Evolutionary conservation across 1,140 invertebrate species (phyloP).

Genomic region (Vanessa tameamea): DNA sequence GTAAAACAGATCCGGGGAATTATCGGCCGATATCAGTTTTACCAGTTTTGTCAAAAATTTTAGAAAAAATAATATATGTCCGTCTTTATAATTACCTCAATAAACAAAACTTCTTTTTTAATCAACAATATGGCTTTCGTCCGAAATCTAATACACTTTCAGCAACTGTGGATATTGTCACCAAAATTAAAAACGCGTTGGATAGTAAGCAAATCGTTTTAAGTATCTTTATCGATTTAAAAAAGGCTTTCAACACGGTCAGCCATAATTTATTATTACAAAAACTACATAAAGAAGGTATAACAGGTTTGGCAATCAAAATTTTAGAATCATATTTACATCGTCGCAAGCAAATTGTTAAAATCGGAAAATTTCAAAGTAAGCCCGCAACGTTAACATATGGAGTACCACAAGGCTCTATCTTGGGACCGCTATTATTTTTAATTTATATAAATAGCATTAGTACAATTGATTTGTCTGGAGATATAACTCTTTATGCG

Average conservation of each 20-base stretch:
- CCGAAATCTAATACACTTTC: constrained; percentile 9
- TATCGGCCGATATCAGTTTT: constrained; percentile 3
- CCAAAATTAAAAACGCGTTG: constrained; percentile 8
- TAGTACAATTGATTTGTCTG: background rate
- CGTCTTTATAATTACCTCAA: background rate
- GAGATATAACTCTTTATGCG: background rate
- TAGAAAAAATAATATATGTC: constrained; percentile 2
- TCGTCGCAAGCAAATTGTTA: constrained; percentile 1
- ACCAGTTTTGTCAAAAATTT: constrained; percentile 1
- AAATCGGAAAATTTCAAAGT: constrained; percentile 4
- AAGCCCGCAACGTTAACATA: constrained; percentile 2
- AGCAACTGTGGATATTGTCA: background rate
- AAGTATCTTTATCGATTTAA: constrained; percentile 1
- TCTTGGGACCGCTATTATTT: no score
- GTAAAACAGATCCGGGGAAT: background rate
- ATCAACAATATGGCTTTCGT: constrained; percentile 14
- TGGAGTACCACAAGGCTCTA: constrained; percentile 1
- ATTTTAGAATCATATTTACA: constrained; percentile 4
- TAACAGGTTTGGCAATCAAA: background rate
- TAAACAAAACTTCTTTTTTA: constrained; percentile 1
- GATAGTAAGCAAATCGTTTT: constrained; percentile 6
- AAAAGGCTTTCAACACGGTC: background rate
- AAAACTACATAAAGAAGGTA: background rate
- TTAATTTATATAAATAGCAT: constrained; percentile 6
- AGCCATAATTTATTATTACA: background rate